phyloP scores from a whole-genome alignment of 2,888 invertebrate species.

The Gisinianus flammeolus region DNA sequence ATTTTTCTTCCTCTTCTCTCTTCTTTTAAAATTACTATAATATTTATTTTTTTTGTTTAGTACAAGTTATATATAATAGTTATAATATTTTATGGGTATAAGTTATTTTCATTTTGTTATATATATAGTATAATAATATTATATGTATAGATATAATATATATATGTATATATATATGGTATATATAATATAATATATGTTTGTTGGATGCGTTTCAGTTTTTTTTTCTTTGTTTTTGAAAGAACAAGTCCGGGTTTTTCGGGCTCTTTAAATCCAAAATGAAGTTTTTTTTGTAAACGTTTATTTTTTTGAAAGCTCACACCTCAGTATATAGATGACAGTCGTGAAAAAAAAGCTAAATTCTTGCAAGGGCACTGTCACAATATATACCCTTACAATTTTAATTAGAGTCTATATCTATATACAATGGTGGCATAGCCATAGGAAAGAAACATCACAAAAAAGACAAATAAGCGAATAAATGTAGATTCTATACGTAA shows the following conservation, averaged over 20 bases:
- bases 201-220: slow-evolving; percentile 32
- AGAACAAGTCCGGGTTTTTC: not conserved
- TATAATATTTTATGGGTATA: slow-evolving; percentile 12
- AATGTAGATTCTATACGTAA: too few relatives aligned
- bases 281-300: too few relatives aligned
- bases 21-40: not conserved
- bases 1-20: not conserved
- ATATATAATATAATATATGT: slow-evolving; percentile 20
- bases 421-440: too few relatives aligned
- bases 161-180: slow-evolving; percentile 4
- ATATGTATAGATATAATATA: slow-evolving; percentile 5
- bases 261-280: too few relatives aligned
- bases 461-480: too few relatives aligned
- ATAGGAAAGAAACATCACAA: too few relatives aligned
- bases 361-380: too few relatives aligned
- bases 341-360: too few relatives aligned
- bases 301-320: too few relatives aligned
- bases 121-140: not conserved
- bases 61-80: not conserved
- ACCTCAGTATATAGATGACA: too few relatives aligned
- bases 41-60: not conserved
- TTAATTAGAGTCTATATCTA: too few relatives aligned
- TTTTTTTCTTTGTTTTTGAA: not conserved
- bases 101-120: not conserved
- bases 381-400: too few relatives aligned